Conservation (phyloP, 2,888 invertebrate species). For the Syrphus vitripennis region DNA sequence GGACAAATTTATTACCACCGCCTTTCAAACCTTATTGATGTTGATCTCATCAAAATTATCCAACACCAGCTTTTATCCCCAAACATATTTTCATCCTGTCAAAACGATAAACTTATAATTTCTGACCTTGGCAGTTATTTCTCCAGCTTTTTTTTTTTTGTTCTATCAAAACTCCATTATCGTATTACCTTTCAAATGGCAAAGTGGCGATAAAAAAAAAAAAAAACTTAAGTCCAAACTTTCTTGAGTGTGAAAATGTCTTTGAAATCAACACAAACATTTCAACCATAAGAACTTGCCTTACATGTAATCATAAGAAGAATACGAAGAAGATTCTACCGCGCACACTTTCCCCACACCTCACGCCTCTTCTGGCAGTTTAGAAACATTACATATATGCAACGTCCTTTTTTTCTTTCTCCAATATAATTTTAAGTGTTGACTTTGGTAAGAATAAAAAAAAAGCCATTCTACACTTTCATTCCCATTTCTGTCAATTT, state of each 20-base stretch:
- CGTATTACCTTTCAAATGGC: not conserved
- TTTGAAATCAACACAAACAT: conserved; percentile 49
- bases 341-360: not conserved
- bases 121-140: conserved; percentile 11
- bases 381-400: too few species aligned
- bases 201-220: conserved; percentile 17
- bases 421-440: conserved; percentile 39
- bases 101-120: conserved; percentile 11
- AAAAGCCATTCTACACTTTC: conserved; percentile 11
- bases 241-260: conserved; percentile 47
- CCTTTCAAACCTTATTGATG: not conserved
- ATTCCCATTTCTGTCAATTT: conserved; percentile 49
- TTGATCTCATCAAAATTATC: not conserved
- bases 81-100: conserved; percentile 3
- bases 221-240: conserved; percentile 40
- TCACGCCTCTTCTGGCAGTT: not conserved
- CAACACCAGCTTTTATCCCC: not conserved
- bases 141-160: not conserved
- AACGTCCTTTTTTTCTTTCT: not conserved
- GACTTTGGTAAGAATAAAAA: conserved; percentile 17
- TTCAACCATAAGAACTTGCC: conserved; percentile 27
- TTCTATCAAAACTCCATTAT: not conserved
- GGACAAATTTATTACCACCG: not conserved
- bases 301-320: not conserved
- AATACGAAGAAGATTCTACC: too few species aligned